Conservation (phyloP, 2,888 invertebrate species). For the Amphiduros pacificus region DNA sequence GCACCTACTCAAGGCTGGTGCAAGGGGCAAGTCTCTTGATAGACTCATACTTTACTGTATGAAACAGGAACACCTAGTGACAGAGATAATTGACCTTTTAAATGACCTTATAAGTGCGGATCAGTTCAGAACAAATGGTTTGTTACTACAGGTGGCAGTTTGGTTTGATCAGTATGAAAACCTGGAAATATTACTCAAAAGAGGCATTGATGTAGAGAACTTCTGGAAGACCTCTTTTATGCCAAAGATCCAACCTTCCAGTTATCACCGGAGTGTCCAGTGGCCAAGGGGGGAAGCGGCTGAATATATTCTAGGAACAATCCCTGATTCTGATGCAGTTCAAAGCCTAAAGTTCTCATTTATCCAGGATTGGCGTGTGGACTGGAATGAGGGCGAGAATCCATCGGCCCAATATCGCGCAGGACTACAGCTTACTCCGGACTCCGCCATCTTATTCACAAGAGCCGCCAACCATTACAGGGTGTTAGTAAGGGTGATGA, state of each 20-base stretch:
- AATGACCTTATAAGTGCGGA: conserved; percentile 9
- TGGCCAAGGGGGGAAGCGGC: not conserved
- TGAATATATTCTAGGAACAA: not conserved
- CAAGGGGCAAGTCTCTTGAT: conserved; percentile 16
- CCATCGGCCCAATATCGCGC: conserved; percentile 25
- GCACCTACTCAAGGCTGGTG: conserved; percentile 11
- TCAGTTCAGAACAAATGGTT: conserved; percentile 19
- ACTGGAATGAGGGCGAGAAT: conserved; percentile 24
- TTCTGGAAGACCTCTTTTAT: conserved; percentile 25
- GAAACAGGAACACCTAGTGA: conserved; percentile 7
- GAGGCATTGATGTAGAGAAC: conserved; percentile 20
- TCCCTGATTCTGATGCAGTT: not conserved
- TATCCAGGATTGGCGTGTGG: conserved; percentile 27
- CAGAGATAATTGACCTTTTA: conserved; percentile 13
- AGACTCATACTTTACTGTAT: conserved; percentile 19
- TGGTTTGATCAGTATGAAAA: conserved; percentile 23
- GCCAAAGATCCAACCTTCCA: conserved; percentile 16
- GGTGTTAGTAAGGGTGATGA: conserved; percentile 16
- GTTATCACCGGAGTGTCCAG: not conserved
- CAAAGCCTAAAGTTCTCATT: conserved; percentile 25
- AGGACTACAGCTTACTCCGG: conserved; percentile 22
- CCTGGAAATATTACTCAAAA: conserved; percentile 12
- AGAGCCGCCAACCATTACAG: conserved; percentile 11
- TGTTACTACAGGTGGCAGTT: conserved; percentile 23
- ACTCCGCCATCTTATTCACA: conserved; percentile 18